Conservation (phyloP, 2,113 vertebrate species). For the Corythornis cristatus region DNA sequence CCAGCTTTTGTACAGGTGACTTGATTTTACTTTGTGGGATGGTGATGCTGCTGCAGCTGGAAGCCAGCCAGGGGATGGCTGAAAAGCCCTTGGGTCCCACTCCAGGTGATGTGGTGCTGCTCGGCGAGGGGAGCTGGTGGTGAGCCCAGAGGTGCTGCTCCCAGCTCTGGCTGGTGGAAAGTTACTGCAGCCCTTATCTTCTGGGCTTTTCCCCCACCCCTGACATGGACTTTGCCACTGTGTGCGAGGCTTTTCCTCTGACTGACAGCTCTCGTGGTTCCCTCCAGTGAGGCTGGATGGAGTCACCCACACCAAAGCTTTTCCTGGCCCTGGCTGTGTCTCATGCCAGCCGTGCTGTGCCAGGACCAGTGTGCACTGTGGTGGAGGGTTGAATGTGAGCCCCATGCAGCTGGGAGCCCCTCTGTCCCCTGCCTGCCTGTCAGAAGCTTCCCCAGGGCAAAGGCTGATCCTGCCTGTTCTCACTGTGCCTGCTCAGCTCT, state of each 20-base stretch:
- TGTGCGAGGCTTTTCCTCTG: neutral
- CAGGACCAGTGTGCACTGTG: rapidly evolving
- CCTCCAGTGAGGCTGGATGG: rapidly evolving
- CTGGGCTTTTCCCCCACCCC: neutral
- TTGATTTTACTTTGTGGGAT: rapidly evolving
- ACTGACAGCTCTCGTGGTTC: neutral
- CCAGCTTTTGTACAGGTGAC: rapidly evolving
- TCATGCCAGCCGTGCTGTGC: rapidly evolving
- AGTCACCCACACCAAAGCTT: rapidly evolving
- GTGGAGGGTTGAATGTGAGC: rapidly evolving
- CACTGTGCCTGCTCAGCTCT: too few relatives aligned
- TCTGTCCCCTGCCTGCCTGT: rapidly evolving
- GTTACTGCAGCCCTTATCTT: neutral
- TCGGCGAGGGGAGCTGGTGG: rapidly evolving
- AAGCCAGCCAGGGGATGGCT: neutral
- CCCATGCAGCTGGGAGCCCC: rapidly evolving
- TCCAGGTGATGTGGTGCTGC: neutral
- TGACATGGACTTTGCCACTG: rapidly evolving
- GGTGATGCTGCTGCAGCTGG: rapidly evolving
- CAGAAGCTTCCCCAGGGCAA: rapidly evolving
- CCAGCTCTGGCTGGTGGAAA: neutral
- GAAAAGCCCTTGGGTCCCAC: neutral
- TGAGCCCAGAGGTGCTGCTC: neutral
- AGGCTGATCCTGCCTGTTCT: neutral
- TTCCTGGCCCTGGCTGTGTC: rapidly evolving